phyloP scores from a whole-genome alignment of 2,113 vertebrate genomes.

The Pungitius pungitius region DNA sequence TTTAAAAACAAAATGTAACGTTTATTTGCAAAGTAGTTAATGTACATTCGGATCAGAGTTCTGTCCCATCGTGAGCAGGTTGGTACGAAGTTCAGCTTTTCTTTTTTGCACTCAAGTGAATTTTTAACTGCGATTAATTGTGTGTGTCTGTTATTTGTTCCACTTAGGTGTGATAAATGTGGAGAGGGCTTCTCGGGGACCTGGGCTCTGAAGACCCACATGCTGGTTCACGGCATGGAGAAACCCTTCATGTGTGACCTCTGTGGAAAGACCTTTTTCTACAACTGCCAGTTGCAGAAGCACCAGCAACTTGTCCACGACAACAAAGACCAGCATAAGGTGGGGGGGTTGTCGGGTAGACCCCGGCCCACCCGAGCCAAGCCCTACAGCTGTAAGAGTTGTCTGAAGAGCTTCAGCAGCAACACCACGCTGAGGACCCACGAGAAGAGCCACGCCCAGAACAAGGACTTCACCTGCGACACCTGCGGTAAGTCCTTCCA shows the following conservation, averaged over 20 bases:
- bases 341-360: rapidly evolving
- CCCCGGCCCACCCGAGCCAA: not conserved
- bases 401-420: slow-evolving; percentile 68
- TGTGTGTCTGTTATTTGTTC: not conserved
- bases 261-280: slow-evolving; percentile 74
- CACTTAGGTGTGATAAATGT: slow-evolving; percentile 66
- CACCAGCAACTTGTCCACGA: slow-evolving; percentile 70
- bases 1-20: not conserved
- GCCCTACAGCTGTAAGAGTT: slow-evolving; percentile 58
- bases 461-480: slow-evolving; percentile 66
- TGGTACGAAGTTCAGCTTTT: too few species aligned
- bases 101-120: too few species aligned
- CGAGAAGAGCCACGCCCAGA: slow-evolving; percentile 65
- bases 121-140: too few species aligned
- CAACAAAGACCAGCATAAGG: not conserved
- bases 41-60: too few species aligned
- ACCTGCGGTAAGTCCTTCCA: slow-evolving; percentile 66
- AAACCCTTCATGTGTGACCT: slow-evolving; percentile 74
- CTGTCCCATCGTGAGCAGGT: too few species aligned
- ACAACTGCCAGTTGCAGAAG: slow-evolving; percentile 76
- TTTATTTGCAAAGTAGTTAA: too few species aligned
- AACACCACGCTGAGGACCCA: slow-evolving; percentile 54
- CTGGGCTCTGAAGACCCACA: slow-evolving; percentile 75
- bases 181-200: slow-evolving; percentile 64
- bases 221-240: slow-evolving; percentile 69